Evolutionary conservation across 2,113 vertebrate genomes (phyloP), one percentile per base, ranked within the genome.

Genomic region (Clarias batrachus): DNA sequence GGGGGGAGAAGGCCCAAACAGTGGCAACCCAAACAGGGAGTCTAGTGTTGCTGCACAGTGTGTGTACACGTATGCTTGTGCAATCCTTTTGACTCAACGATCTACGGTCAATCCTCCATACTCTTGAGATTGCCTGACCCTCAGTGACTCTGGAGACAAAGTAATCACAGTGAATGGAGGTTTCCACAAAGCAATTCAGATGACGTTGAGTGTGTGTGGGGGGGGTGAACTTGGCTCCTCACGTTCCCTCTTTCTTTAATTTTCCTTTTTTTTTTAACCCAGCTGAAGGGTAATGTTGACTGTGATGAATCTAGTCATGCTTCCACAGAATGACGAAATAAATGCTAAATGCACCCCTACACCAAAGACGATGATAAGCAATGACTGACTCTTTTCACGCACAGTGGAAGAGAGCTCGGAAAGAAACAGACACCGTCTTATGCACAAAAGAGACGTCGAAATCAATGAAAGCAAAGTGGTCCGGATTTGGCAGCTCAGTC

Each of bases 11-110:
- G 68, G 87, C 70, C 84, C 68, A 89, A 89, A 92, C 87, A 92
- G 90, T 84, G 81, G 87, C 84, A 88, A 83, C 78, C 90, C 87
- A 91, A 91, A 94, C 92, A 94, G 92, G 90, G 88, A 92, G 73
- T 84, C 92, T 93, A 93, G 91, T 95, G 94, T 94, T 90, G 89
- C 89, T 48, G 63, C 85, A 92, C 90, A 89, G 91, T 87, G 87
- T 85, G 78, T 41, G 71, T 91, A 60, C 27, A 87, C 87, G 89
- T 91, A 86, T 85, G 87, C 25, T 86, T 89, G 84, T 81, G 84
- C 71, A 84, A 77, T 89, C 73, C 85, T 85, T 84, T 79, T 85
- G 86, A 88, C 83, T 92, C 88, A 88, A 76, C 83, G 74, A 23
- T 62, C 68, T 90, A 78, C 56, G 84, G 87, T 41, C 90, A 91